Percentiles rank a stretch among this genome's conserved stretches.
Conservation (phyloP, 2,888 invertebrate genomes). For the Suillia variegata region DNA sequence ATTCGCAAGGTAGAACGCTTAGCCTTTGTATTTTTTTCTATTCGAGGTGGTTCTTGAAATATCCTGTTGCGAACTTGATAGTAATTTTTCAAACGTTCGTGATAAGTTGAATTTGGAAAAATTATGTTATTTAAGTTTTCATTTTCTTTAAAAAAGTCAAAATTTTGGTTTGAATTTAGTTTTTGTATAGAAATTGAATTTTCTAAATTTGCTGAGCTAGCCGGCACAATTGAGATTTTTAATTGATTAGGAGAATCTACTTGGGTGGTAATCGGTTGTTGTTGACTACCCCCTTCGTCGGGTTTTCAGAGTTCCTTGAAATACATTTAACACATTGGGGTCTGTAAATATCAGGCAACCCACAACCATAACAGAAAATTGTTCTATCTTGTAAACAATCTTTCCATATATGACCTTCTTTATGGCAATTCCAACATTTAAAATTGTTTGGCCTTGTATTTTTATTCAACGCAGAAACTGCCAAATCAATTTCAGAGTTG, state of each 20-base stretch:
- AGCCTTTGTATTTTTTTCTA: background rate
- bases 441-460: background rate
- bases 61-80: background rate
- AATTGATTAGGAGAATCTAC: background rate
- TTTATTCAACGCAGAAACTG: background rate
- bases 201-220: background rate
- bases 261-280: background rate
- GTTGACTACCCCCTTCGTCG: background rate
- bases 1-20: slow-evolving; percentile 11
- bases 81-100: slow-evolving; percentile 2
- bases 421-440: slow-evolving; percentile 2
- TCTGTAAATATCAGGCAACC: slow-evolving; percentile 4
- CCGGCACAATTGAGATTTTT: background rate
- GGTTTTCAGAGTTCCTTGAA: slow-evolving; percentile 1
- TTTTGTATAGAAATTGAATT: background rate
- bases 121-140: background rate
- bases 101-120: background rate
- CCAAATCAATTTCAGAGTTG: background rate
- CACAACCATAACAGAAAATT: slow-evolving; percentile 20
- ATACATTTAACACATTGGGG: slow-evolving; percentile 13
- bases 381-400: slow-evolving; percentile 10
- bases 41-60: background rate
- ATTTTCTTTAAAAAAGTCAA: background rate
- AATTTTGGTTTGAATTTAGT: background rate
- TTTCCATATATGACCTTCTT: slow-evolving; percentile 9